Evolutionary conservation across 2,113 vertebrate species (phyloP).

Genomic region (Aptenodytes patagonicus): DNA sequence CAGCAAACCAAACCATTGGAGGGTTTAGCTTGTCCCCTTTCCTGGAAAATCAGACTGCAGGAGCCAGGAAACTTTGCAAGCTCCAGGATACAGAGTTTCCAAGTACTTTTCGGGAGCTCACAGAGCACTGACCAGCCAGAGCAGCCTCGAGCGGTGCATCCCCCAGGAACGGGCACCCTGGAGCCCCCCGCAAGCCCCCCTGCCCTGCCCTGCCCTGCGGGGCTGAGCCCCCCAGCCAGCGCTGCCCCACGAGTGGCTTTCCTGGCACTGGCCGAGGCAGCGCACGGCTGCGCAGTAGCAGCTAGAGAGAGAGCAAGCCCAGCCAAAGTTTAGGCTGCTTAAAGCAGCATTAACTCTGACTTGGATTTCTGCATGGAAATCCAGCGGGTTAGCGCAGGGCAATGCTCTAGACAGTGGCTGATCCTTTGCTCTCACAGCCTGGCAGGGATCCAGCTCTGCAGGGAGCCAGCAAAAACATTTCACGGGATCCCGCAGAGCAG

Average conservation of each 20-base stretch:
- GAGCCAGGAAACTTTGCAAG: constrained; percentile 52
- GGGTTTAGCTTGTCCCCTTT: constrained; percentile 34
- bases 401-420: neutral
- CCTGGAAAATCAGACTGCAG: constrained; percentile 37
- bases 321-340: neutral
- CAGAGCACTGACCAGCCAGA: neutral
- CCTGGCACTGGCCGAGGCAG: neutral
- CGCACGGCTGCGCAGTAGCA: neutral
- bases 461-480: neutral
- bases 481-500: neutral
- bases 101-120: neutral
- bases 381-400: constrained; percentile 12
- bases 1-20: neutral
- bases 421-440: neutral
- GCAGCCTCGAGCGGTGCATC: neutral
- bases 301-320: neutral
- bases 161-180: neutral
- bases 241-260: neutral
- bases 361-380: constrained; percentile 49
- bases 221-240: neutral
- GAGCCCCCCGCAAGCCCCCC: neutral
- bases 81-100: constrained; percentile 20
- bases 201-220: neutral
- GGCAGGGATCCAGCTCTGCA: neutral
- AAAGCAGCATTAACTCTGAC: neutral